Percentiles rank a stretch among this genome's conserved stretches.
Conservation (phyloP, 2,113 vertebrate species). For the Murina feae region DNA sequence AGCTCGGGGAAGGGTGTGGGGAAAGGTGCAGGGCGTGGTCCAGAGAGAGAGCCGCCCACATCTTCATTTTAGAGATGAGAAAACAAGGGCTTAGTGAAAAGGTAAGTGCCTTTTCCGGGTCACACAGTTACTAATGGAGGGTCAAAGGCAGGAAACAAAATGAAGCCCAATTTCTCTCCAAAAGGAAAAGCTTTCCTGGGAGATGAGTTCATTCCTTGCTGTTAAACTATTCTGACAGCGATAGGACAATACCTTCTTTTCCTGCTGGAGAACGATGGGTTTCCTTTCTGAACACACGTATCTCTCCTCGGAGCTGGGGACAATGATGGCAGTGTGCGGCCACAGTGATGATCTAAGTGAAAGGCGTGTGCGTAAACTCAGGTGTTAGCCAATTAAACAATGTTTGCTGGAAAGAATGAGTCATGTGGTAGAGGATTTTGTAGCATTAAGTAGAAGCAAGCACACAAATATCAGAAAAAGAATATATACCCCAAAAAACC, state of each 20-base stretch:
- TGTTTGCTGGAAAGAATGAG: not conserved
- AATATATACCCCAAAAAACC: not conserved
- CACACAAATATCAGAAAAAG: not conserved
- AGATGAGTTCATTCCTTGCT: not conserved
- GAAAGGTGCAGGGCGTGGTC: not conserved
- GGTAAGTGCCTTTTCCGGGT: not conserved
- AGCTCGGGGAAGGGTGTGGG: not conserved
- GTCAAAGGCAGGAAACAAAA: not conserved
- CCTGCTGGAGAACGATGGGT: not conserved
- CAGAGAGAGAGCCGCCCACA: not conserved
- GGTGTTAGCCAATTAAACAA: not conserved
- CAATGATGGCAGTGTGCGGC: not conserved
- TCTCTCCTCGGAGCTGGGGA: not conserved
- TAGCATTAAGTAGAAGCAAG: not conserved
- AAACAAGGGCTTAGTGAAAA: not conserved
- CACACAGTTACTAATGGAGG: not conserved
- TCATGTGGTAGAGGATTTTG: not conserved
- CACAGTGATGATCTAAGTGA: not conserved
- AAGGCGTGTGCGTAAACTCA: not conserved
- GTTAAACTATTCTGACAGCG: not conserved
- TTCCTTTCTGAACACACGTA: not conserved
- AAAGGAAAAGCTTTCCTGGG: not conserved
- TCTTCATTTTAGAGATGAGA: not conserved
- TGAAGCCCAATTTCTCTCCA: not conserved
- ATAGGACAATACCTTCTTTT: not conserved